Evolutionary conservation across 2,888 invertebrate genomes (phyloP), one percentile per base, ranked within the genome.

Genomic region (Pyrocoelia pectoralis): DNA sequence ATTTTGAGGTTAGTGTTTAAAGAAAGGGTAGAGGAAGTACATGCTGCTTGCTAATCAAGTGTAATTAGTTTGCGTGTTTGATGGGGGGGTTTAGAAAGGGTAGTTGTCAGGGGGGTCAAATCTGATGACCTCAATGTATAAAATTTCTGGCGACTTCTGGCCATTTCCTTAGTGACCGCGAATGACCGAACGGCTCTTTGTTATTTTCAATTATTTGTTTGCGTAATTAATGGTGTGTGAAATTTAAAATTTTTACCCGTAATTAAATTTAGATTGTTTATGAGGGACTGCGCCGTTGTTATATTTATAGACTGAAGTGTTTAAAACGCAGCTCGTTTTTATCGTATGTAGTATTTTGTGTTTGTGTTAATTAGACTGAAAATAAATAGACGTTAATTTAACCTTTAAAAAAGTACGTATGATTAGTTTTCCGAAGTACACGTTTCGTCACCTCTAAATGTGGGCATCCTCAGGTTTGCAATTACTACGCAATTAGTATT

Each of bases 251-350:
- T 14, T 46, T 46, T 46, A 46, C 46, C n/a, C n/a, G 48, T 56
- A 56, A 49, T 56, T 50, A 46, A 46, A 17, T 46, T 56, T 56
- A 56, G 50, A 50, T 56, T 38, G 50, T 50, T 48, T 49, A 29
- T 13, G n/a, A 9, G 43, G 49, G 24, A n/a, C 24, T 50, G 50
- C 50, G 56, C 43, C 46, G 46, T n/a, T 18, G 15, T 5, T 14
- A 5, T 41, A 46, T 46, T 46, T 46, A 14, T 43, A 46, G 46
- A 46, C 46, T 46, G 8, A 17, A 33, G 33, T 33, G 33, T n/a
- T n/a, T 33, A 8, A 33, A 33, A 33, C 33, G 33, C 33, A 33
- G n/a, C n/a, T 33, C 2, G 33, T 33, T 33, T 6, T 33, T 8
- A n/a, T 33, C 33, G 33, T n/a, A 2, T 33, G 33, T 33, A 33